Evolutionary conservation across 2,113 vertebrate genomes (phyloP).

Genomic region (Varanus salvator): DNA sequence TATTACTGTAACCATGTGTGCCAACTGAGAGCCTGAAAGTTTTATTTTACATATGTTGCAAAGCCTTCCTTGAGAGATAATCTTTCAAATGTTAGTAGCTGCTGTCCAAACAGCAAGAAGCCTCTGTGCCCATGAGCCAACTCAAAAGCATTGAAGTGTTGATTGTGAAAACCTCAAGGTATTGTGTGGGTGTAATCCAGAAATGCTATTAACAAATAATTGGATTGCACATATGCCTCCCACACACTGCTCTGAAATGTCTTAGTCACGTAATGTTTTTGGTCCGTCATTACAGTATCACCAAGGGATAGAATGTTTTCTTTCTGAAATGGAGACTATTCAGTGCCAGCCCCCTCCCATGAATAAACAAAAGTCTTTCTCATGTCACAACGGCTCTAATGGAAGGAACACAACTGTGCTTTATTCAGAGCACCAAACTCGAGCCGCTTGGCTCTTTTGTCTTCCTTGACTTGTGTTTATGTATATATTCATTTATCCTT

Average conservation of each 20-base stretch:
- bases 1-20: neutral
- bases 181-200: slow-evolving; percentile 69
- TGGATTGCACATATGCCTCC: slow-evolving; percentile 44
- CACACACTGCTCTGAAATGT: slow-evolving; percentile 49
- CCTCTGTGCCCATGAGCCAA: slow-evolving; percentile 49
- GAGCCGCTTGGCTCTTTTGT: neutral
- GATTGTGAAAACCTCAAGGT: slow-evolving; percentile 51
- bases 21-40: neutral
- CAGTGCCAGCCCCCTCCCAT: neutral
- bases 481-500: neutral
- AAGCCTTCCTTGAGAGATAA: neutral
- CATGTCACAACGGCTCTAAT: neutral
- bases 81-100: slow-evolving; percentile 38
- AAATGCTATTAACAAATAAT: slow-evolving; percentile 59
- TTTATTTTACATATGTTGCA: slow-evolving; percentile 43
- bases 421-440: neutral
- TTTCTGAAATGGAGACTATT: neutral
- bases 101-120: slow-evolving; percentile 63
- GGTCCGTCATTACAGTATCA: slow-evolving; percentile 24
- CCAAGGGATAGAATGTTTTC: neutral
- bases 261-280: slow-evolving; percentile 36
- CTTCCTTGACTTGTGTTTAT: neutral
- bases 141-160: slow-evolving; percentile 56
- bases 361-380: neutral
- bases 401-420: neutral